Evolutionary conservation across 2,888 invertebrate genomes (phyloP), one percentile per base, ranked within the genome.

Genomic region (Oegoconia quadripuncta): DNA sequence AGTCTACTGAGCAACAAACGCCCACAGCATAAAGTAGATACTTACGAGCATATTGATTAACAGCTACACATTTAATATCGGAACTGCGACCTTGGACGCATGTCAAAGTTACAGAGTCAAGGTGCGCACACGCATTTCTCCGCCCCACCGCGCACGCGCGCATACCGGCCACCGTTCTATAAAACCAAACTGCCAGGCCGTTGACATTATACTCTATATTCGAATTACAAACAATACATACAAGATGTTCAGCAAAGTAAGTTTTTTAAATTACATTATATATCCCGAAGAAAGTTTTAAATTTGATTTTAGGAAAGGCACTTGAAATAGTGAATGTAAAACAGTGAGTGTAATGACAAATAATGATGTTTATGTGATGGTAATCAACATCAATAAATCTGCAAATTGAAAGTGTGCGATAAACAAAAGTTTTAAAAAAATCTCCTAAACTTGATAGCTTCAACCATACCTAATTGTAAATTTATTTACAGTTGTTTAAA

Each of bases 211-310:
- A n/a, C 76, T 78, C 72, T 64, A 63, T 62, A 59, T 54, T 58
- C 50, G 59, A 61, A 67, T 64, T 62, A 67, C 58, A 58, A 57
- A 66, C 64, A 52, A 62, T 55, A 68, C 64, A 69, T 54, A 52
- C 66, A 74, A 68, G 57, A 78, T 78, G 78, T 75, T 75, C 64
- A 74, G 69, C 66, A 76, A 76, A 76, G 78, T 78, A 44, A 74
- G 78, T 73, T 34, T 23, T 8, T n/a, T 8, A 23, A 9, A 8
- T 3, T 6, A 20, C 20, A 7, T n/a, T n/a, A 20, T 7, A 20
- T 20, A 20, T 6, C 7, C 7, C 7, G 7, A 20, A 20, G 3
- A 20, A 20, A 20, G 5, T 20, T 7, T 20, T 20, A 7, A 7
- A 20, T 20, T 20, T 6, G 7, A 20, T 20, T 20, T n/a, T n/a